Evolutionary conservation across 2,113 vertebrate genomes (phyloP).

Genomic region (Charina bottae): DNA sequence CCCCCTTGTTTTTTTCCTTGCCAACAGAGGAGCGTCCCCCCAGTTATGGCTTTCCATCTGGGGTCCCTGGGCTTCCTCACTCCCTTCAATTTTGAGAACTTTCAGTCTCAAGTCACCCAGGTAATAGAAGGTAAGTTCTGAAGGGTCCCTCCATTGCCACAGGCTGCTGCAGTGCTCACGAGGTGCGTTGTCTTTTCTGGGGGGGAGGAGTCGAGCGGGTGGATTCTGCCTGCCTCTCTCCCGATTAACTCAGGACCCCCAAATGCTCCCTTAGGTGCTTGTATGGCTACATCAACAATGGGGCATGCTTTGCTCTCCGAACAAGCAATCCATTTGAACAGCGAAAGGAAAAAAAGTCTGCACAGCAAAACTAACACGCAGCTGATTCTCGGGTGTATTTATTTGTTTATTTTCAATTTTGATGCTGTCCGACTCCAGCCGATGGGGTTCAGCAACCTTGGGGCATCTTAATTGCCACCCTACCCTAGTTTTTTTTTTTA

Average conservation of each 20-base stretch:
- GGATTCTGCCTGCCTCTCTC: neutral
- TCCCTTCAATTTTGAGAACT: constrained; percentile 85
- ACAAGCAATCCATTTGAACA: too few relatives aligned
- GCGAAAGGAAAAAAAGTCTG: too few relatives aligned
- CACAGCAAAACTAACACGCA: too few relatives aligned
- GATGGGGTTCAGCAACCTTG: too few relatives aligned
- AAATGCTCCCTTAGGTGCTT: too few relatives aligned
- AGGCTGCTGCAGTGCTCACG: neutral
- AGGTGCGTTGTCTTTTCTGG: neutral
- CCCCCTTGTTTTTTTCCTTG: constrained; percentile 17
- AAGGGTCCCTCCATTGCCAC: neutral
- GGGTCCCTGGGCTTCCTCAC: constrained; percentile 87
- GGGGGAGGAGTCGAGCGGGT: neutral
- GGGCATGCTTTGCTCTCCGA: too few relatives aligned
- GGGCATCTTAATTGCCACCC: too few relatives aligned
- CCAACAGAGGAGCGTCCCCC: constrained; percentile 82
- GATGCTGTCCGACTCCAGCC: too few relatives aligned
- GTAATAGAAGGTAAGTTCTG: constrained; percentile 82
- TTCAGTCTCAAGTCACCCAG: constrained; percentile 83
- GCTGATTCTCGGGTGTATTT: too few relatives aligned
- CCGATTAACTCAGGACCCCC: neutral
- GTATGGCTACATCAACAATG: too few relatives aligned
- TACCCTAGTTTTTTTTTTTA: too few relatives aligned
- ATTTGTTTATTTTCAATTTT: too few relatives aligned
- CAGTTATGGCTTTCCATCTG: constrained; percentile 87